Base-by-base conservation (phyloP, 2,113 vertebrate genomes). In the Gymnogyps californianus region DNA sequence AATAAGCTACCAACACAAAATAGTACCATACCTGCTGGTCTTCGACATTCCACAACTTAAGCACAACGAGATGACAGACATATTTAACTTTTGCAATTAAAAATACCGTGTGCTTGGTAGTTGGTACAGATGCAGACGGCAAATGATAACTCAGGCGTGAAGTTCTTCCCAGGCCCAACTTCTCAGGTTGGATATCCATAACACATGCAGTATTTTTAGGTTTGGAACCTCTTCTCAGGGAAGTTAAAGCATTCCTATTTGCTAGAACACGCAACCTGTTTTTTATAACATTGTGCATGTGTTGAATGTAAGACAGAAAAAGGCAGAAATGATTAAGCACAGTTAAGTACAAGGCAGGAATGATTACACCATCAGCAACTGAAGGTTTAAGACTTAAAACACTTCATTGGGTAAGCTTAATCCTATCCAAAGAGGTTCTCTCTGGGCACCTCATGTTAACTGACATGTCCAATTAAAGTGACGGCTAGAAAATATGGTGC, bases 401-500 rank as follows among this genome's bases (percentile, higher is more conserved):
- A 97, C 93, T 90, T 95, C 90, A 89, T 13, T 95, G 90, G 95
- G 96, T 98, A 98, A 98, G 97, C 98, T 98, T 96, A 98, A 98
- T 98, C 98, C 94, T 95, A 96, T 97, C 87, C 95, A 93, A 61
- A 96, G 97, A 97, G 96, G 97, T 97, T 96, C 96, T 96, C 96
- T 91, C 86, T 94, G 98, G 98, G 94, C 98, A 98, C 98, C 98
- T 98, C 98, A 98, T 98, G 98, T 95, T 97, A 94, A 82, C 95
- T 98, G 99, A 98, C 98, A 98, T 42, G 90, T 97, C 96, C 96
- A 98, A 99, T 99, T 98, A 99, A 71, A 65, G 47, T 95, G 94
- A 97, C 32, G 14, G 59, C 65, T 90, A 89, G 95, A 97, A 98
- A 98, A 98, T 98, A 97, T 96, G 96, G 98, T 64, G 49, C 96